Evolutionary conservation across 2,797 vertebrate species (phyloP).

Genomic region (Cirrhinus molitorella): DNA sequence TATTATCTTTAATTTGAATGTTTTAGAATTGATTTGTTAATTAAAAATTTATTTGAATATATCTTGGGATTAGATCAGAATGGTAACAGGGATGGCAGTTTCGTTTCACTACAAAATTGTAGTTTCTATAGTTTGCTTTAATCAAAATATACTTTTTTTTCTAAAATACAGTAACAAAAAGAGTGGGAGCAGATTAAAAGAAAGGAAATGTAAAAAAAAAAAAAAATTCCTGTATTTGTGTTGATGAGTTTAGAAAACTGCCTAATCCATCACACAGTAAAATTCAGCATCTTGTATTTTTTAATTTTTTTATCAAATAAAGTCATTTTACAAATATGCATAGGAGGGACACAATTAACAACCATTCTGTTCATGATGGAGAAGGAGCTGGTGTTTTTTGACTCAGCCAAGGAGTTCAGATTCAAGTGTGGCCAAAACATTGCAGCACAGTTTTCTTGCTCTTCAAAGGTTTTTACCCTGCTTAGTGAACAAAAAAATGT

Average conservation of each 20-base stretch:
- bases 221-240: too few species aligned
- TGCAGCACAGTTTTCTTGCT: slow-evolving; percentile 52
- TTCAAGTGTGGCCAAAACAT: slow-evolving; percentile 44
- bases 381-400: neutral
- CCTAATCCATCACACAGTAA: too few species aligned
- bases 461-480: slow-evolving; percentile 56
- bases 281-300: neutral
- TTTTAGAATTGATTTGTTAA: too few species aligned
- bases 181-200: neutral
- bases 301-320: neutral
- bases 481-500: slow-evolving; percentile 44
- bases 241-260: neutral
- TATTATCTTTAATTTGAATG: neutral
- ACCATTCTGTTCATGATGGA: neutral
- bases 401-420: slow-evolving; percentile 40
- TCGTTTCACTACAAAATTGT: slow-evolving; percentile 17
- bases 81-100: neutral
- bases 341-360: neutral
- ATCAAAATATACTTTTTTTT: neutral
- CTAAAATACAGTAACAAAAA: neutral
- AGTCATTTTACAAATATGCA: neutral
- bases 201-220: neutral
- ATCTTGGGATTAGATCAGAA: neutral
- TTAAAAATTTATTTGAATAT: too few species aligned
- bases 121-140: neutral